Evolutionary conservation across 2,888 invertebrate genomes (phyloP).

Genomic region (Agrypnus murinus): DNA sequence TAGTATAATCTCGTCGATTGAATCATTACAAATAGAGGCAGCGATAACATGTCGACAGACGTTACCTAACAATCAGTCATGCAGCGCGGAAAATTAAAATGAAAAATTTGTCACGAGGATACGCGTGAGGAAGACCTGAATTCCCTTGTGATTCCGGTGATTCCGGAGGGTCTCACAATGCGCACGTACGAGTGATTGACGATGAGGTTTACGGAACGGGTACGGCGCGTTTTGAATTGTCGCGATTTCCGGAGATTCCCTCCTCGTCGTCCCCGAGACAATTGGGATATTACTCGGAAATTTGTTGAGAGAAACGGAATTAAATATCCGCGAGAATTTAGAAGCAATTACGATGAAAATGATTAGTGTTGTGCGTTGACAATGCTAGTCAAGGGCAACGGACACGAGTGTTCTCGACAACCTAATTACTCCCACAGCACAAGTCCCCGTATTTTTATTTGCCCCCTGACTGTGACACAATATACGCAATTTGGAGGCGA

Average conservation of each 20-base stretch:
- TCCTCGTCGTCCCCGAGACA: slow-evolving; percentile 49
- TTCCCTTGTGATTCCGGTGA: slow-evolving; percentile 52
- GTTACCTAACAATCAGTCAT: slow-evolving; percentile 56
- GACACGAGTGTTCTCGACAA: slow-evolving; percentile 73
- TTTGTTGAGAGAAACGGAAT: slow-evolving; percentile 57
- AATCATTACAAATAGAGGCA: slow-evolving; percentile 56
- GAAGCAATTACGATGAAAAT: slow-evolving; percentile 55
- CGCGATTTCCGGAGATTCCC: slow-evolving; percentile 53
- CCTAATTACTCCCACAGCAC: slow-evolving; percentile 70
- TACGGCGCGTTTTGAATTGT: slow-evolving; percentile 51
- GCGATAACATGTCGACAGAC: slow-evolving; percentile 42
- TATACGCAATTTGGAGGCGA: slow-evolving; percentile 69
- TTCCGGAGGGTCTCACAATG: slow-evolving; percentile 50
- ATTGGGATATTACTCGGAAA: slow-evolving; percentile 59
- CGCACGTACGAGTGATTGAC: slow-evolving; percentile 50
- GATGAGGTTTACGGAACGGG: slow-evolving; percentile 37
- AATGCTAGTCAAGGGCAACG: slow-evolving; percentile 44
- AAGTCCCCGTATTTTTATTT: slow-evolving; percentile 67
- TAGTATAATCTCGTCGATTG: slow-evolving; percentile 52
- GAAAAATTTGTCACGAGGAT: slow-evolving; percentile 47
- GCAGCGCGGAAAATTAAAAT: slow-evolving; percentile 47
- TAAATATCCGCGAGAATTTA: slow-evolving; percentile 61
- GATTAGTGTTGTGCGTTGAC: slow-evolving; percentile 47
- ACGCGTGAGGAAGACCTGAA: slow-evolving; percentile 29
- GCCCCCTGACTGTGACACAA: slow-evolving; percentile 69